Conservation (phyloP, 1,140 invertebrate species). For the Danaus plexippus region DNA sequence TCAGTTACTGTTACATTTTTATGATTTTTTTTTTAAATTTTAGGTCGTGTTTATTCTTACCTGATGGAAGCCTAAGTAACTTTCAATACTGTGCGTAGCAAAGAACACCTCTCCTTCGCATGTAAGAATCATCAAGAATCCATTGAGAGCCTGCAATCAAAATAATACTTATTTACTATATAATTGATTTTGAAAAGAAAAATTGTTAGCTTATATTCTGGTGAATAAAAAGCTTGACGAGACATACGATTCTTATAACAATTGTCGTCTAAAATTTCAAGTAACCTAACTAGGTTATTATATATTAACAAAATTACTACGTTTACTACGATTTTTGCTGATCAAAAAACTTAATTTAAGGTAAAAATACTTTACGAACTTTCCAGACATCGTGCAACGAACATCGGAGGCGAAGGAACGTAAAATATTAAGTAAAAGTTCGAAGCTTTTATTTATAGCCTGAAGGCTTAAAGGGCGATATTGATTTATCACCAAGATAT, state of each 20-base stretch:
- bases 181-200: too few species aligned
- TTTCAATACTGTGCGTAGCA: constrained; percentile 99
- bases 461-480: constrained; percentile 18
- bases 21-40: background rate
- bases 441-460: constrained; percentile 41
- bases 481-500: constrained; percentile 44
- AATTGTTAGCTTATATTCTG: too few species aligned
- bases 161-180: background rate
- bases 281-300: constrained; percentile 2
- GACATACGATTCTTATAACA: too few species aligned
- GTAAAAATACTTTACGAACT: too few species aligned
- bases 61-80: constrained; percentile 99
- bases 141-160: constrained; percentile 92
- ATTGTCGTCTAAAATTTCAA: background rate
- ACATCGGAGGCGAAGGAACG: constrained; percentile 21
- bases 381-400: constrained; percentile 10
- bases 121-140: constrained; percentile 97
- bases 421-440: constrained; percentile 39
- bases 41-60: constrained; percentile 72
- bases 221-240: too few species aligned
- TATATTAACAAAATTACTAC: background rate
- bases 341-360: too few species aligned
- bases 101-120: constrained; percentile 99
- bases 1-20: background rate
- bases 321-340: background rate